phyloP scores from a whole-genome alignment of 2,888 invertebrate genomes.

The Eugnorisma glareosa region DNA sequence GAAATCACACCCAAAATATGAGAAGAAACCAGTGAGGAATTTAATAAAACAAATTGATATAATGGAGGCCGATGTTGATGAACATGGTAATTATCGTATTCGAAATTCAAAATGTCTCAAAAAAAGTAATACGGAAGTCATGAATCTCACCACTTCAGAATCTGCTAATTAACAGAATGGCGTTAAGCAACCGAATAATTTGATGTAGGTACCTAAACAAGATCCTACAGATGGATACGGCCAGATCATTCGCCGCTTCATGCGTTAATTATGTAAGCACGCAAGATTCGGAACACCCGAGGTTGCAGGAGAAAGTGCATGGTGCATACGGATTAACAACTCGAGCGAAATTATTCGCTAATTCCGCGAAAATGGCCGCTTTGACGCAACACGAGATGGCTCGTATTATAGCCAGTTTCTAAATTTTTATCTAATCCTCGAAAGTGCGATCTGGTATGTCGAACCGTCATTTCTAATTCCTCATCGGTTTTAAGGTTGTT shows the following conservation, averaged over 20 bases:
- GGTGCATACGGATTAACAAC: conserved; percentile 74
- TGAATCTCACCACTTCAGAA: conserved; percentile 24
- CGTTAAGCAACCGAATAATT: conserved; percentile 53
- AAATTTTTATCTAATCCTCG: conserved; percentile 62
- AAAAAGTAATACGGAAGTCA: conserved; percentile 5
- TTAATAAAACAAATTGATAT: conserved; percentile 28
- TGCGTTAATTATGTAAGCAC: conserved; percentile 70
- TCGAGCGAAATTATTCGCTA: conserved; percentile 76
- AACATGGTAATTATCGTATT: conserved; percentile 10
- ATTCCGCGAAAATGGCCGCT: conserved; percentile 69
- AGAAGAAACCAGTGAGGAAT: conserved; percentile 7
- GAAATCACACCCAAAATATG: conserved; percentile 35
- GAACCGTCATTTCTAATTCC: conserved; percentile 54
- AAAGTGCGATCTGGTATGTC: conserved; percentile 55
- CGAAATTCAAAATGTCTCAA: conserved; percentile 10
- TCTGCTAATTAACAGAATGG: conserved; percentile 42
- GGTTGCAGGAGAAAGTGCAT: conserved; percentile 81
- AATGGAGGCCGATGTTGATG: conserved; percentile 31
- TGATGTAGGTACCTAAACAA: conserved; percentile 64
- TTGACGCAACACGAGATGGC: conserved; percentile 56
- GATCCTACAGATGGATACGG: conserved; percentile 51
- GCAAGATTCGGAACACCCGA: conserved; percentile 73
- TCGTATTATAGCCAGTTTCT: conserved; percentile 40
- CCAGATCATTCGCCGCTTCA: conserved; percentile 52
- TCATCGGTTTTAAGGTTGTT: conserved; percentile 54